Evolutionary conservation across 2,888 invertebrate genomes (phyloP).

Genomic region (Leucophenga montana): DNA sequence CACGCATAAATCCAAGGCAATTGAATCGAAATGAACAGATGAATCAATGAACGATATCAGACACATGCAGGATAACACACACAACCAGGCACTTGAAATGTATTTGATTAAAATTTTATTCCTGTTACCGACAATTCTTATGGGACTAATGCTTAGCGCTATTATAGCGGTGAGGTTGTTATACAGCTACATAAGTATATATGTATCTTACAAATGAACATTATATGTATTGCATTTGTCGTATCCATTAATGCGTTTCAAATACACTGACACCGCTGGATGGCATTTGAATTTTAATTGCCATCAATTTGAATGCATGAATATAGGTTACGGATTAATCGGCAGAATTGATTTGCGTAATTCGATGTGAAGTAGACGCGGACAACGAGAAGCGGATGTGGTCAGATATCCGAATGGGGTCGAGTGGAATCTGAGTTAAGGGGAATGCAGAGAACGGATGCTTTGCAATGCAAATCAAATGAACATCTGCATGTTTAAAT

Average conservation of each 20-base stretch:
- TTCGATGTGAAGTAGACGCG: not conserved
- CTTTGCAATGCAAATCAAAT: not conserved
- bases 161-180: not conserved
- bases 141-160: not conserved
- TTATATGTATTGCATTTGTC: too few relatives aligned
- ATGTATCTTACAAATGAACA: too few relatives aligned
- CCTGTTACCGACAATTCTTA: not conserved
- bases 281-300: constrained; percentile 18
- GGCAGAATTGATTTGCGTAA: constrained; percentile 13
- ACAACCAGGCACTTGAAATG: not conserved
- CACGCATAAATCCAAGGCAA: constrained; percentile 11
- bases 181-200: too few relatives aligned
- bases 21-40: not conserved
- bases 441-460: too few relatives aligned
- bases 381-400: too few relatives aligned
- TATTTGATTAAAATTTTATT: constrained; percentile 16
- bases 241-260: not conserved
- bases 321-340: constrained; percentile 18
- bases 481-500: not conserved
- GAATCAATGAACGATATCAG: not conserved
- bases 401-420: too few relatives aligned
- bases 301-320: constrained; percentile 1
- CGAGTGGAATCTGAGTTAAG: too few relatives aligned
- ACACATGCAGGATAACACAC: not conserved
- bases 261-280: not conserved